A percentile compares a stretch with the other conserved stretches of the same genome.
Conservation (phyloP, 2,888 invertebrate species). For the Argynnis bischoffii region DNA sequence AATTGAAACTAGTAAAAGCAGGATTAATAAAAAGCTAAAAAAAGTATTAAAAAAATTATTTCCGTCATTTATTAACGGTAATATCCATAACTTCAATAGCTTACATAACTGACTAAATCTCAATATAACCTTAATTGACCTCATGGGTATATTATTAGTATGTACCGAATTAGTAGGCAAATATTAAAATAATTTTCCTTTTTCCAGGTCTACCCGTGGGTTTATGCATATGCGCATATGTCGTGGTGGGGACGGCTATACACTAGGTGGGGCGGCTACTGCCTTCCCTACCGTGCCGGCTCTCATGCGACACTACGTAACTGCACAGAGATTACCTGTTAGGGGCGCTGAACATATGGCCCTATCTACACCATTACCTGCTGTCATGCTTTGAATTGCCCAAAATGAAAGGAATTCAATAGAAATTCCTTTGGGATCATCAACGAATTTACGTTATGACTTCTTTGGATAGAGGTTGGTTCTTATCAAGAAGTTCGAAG, state of each 20-base stretch:
- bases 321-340: conserved; percentile 95
- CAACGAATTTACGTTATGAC: conserved; percentile 8
- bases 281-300: conserved; percentile 96
- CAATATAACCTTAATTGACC: too few relatives aligned
- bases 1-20: too few relatives aligned
- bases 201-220: conserved; percentile 93
- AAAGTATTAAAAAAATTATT: too few relatives aligned
- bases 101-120: neutral
- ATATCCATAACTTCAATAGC: neutral
- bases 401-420: conserved; percentile 19
- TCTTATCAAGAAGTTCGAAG: too few relatives aligned
- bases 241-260: conserved; percentile 90
- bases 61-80: too few relatives aligned
- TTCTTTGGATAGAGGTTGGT: neutral
- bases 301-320: conserved; percentile 95
- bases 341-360: conserved; percentile 98
- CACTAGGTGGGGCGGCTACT: conserved; percentile 95
- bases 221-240: conserved; percentile 99
- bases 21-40: too few relatives aligned
- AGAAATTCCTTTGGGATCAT: conserved; percentile 22
- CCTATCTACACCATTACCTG: conserved; percentile 94
- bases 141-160: neutral
- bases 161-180: neutral
- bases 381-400: conserved; percentile 85
- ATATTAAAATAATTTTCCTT: conserved; percentile 19